Conservation (phyloP, 2,888 invertebrate species). For the Ochropacha duplaris region DNA sequence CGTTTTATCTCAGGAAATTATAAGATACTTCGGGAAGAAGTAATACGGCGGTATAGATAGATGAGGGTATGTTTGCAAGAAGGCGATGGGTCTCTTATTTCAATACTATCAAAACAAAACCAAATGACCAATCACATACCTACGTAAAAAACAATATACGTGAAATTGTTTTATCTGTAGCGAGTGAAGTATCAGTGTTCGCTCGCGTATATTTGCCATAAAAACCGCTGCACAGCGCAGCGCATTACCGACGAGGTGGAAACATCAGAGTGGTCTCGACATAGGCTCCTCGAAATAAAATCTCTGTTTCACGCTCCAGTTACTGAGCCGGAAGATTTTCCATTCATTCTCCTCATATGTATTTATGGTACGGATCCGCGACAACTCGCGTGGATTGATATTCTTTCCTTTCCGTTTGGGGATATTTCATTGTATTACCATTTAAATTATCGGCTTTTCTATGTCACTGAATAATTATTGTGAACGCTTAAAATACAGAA, state of each 20-base stretch:
- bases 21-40: too few relatives aligned
- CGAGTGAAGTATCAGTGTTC: constrained; percentile 1
- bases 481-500: not conserved
- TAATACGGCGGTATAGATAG: too few relatives aligned
- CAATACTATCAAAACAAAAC: too few relatives aligned
- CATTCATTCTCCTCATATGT: constrained; percentile 53
- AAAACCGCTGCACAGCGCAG: constrained; percentile 15
- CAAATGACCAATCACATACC: too few relatives aligned
- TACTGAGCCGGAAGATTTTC: constrained; percentile 48
- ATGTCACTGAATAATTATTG: constrained; percentile 17
- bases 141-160: too few relatives aligned
- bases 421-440: constrained; percentile 21
- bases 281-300: constrained; percentile 58
- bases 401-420: constrained; percentile 12
- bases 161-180: not conserved
- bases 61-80: too few relatives aligned
- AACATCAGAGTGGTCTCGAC: constrained; percentile 49
- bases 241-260: constrained; percentile 45
- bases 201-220: constrained; percentile 11
- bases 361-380: constrained; percentile 37
- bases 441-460: constrained; percentile 25
- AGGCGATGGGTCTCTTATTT: too few relatives aligned
- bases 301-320: constrained; percentile 64
- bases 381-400: constrained; percentile 20
- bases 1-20: too few relatives aligned